Evolutionary conservation across 2,113 vertebrate genomes (phyloP).

Genomic region (Myrmecophaga tridactyla): DNA sequence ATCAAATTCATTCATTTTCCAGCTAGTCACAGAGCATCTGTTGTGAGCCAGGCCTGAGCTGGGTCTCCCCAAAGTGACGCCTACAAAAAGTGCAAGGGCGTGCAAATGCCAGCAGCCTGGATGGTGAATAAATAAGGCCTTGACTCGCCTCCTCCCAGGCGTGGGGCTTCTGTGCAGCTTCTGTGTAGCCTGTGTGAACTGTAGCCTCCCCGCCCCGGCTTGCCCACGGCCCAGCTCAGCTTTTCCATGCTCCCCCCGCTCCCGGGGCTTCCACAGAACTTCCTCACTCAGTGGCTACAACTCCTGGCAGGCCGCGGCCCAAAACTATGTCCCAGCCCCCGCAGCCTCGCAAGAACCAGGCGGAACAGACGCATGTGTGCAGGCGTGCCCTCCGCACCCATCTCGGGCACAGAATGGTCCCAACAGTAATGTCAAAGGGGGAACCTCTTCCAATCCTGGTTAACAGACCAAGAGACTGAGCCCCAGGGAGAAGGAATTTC

Average conservation of each 20-base stretch:
- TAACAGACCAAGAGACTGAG: background rate
- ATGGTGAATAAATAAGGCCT: constrained; percentile 31
- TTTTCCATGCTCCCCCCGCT: constrained; percentile 43
- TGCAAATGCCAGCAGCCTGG: background rate
- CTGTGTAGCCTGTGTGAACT: constrained; percentile 40
- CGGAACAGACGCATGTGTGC: fast-evolving
- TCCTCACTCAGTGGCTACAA: background rate
- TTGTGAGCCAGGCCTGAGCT: background rate
- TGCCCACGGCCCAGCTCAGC: constrained; percentile 35
- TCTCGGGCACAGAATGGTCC: background rate
- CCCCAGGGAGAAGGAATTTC: background rate
- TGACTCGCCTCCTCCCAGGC: constrained; percentile 30
- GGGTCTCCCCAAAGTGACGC: background rate
- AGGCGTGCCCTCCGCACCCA: background rate
- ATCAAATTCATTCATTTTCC: constrained; percentile 20
- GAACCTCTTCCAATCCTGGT: background rate
- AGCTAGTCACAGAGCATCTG: constrained; percentile 32
- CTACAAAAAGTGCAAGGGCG: background rate
- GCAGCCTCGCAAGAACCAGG: background rate
- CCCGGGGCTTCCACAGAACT: background rate
- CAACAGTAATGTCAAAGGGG: background rate
- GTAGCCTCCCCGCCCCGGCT: background rate
- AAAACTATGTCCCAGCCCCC: background rate
- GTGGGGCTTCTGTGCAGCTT: constrained; percentile 48
- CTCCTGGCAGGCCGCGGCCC: constrained; percentile 11